phyloP scores from a whole-genome alignment of 2,113 vertebrate species.

The Neomonachus schauinslandi region DNA sequence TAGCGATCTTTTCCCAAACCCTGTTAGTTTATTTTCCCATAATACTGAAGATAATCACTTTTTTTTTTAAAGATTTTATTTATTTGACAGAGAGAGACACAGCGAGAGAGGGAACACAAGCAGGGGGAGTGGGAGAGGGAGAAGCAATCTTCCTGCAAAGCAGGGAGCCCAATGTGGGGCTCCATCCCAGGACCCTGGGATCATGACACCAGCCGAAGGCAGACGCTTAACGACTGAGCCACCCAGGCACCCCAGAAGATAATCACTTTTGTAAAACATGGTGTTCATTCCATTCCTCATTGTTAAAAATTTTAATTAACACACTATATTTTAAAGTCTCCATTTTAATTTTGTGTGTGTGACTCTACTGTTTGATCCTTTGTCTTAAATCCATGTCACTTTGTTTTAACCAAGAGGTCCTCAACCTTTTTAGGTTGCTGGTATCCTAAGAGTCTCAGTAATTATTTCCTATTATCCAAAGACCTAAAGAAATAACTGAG shows the following conservation, averaged over 20 bases:
- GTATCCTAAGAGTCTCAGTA: not conserved
- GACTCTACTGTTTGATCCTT: not conserved
- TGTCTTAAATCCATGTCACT: not conserved
- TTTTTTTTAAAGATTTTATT: not conserved
- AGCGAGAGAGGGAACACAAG: too few species aligned
- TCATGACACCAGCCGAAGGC: too few species aligned
- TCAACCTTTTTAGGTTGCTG: not conserved
- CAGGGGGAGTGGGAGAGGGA: too few species aligned
- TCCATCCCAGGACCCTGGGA: too few species aligned
- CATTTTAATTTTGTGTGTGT: not conserved
- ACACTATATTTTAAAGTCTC: not conserved
- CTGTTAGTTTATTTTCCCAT: not conserved
- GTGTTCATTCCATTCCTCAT: not conserved
- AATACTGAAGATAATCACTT: not conserved
- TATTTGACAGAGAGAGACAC: too few species aligned
- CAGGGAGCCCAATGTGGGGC: too few species aligned
- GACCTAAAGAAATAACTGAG: not conserved
- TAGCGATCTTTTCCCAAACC: not conserved
- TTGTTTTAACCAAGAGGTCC: not conserved
- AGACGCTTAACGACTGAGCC: too few species aligned
- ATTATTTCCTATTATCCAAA: not conserved
- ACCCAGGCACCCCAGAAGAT: not conserved
- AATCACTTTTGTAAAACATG: not conserved
- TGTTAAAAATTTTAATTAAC: not conserved
- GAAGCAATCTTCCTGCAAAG: too few species aligned